These are phyloP conservation scores for Caenorhabditis brenneri DNA, from an alignment of 1,140 invertebrate species.

Conservation along the genomic window DNA sequence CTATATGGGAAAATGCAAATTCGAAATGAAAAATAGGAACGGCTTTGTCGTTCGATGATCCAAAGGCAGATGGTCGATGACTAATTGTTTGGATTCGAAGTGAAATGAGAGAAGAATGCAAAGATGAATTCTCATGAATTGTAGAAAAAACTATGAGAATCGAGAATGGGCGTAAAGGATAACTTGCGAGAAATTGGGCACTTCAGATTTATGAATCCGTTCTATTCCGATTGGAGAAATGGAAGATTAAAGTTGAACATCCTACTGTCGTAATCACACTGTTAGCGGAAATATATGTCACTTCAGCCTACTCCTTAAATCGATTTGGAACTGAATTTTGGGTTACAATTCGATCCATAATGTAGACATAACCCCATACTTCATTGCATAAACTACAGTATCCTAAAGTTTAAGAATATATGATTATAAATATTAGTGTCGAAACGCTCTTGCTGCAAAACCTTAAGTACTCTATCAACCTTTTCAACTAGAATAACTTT, in stretches of 20 bases:
- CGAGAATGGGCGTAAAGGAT: neutral
- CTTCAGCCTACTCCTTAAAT: no score
- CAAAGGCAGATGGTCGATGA: conserved; percentile 29
- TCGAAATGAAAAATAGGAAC: neutral
- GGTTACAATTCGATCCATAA: no score
- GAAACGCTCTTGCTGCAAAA: no score
- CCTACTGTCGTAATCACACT: no score
- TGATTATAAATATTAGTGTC: no score
- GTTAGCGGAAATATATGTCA: no score
- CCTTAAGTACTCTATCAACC: no score
- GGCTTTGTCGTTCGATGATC: conserved; percentile 36
- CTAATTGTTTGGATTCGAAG: conserved; percentile 8
- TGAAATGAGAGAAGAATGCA: neutral
- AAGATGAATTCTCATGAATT: neutral
- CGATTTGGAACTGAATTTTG: no score
- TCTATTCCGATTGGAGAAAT: neutral
- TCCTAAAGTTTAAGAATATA: no score
- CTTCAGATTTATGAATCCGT: neutral
- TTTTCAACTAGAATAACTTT: no score
- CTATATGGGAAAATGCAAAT: neutral
- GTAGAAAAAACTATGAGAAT: neutral
- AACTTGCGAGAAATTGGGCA: neutral
- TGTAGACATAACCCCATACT: no score
- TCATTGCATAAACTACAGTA: no score
- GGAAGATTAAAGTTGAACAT: neutral